Percentiles rank a stretch among this genome's conserved stretches.
Evolutionary conservation across 2,797 vertebrate genomes (phyloP).

Genomic region (Darevskia mixta): DNA sequence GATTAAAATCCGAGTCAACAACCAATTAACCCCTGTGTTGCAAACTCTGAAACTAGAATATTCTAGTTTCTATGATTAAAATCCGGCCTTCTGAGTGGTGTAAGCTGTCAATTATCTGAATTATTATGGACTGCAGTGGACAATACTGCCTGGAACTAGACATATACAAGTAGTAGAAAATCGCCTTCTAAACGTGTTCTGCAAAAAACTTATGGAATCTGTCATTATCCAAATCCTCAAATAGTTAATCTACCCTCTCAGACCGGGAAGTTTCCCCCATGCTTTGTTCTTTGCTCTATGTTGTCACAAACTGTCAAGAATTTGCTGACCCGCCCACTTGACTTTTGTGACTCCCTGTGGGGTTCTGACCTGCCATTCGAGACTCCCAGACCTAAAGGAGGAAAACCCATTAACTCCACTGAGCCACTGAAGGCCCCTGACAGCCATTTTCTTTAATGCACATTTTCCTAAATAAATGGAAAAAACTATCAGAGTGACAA

Average conservation of each 20-base stretch:
- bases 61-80: too few relatives aligned
- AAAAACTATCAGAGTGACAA: conserved; percentile 56
- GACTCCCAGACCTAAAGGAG: conserved; percentile 26
- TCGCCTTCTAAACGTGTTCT: background rate
- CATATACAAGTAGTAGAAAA: background rate
- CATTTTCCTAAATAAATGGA: conserved; percentile 55
- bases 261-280: background rate
- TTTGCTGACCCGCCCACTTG: conserved; percentile 26
- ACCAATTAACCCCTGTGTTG: too few relatives aligned
- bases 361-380: conserved; percentile 32
- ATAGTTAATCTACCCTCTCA: background rate
- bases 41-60: too few relatives aligned
- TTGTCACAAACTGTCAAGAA: conserved; percentile 33
- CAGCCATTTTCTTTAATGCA: conserved; percentile 47
- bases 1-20: too few relatives aligned
- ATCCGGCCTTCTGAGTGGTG: too few relatives aligned
- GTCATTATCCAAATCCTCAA: background rate
- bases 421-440: conserved; percentile 37
- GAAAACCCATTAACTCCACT: conserved; percentile 36
- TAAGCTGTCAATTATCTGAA: background rate
- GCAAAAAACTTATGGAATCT: background rate
- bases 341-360: conserved; percentile 27
- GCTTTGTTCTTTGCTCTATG: conserved; percentile 12
- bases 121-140: background rate
- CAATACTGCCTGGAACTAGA: background rate